Percentiles rank a stretch among this genome's conserved stretches.
Evolutionary conservation across 2,888 invertebrate genomes (phyloP).

Genomic region (Microplitis deprimator): DNA sequence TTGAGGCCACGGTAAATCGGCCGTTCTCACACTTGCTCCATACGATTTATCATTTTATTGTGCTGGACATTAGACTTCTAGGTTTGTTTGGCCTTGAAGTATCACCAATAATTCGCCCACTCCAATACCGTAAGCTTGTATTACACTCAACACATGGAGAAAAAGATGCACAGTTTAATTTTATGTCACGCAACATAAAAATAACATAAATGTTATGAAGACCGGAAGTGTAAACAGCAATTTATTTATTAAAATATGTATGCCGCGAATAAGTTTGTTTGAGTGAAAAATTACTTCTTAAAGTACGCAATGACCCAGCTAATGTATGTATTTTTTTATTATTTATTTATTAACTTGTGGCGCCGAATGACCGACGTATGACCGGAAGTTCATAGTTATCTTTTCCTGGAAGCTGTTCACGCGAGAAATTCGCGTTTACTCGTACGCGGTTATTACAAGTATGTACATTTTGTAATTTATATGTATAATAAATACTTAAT

Average conservation of each 20-base stretch:
- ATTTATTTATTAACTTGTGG: too few species aligned
- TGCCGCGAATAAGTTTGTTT: too few species aligned
- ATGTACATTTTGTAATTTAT: neutral
- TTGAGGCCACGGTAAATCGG: neutral
- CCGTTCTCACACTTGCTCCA: neutral
- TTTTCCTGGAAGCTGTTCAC: slow-evolving; percentile 36
- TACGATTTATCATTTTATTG: neutral
- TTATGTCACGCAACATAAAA: neutral
- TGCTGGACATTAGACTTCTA: neutral
- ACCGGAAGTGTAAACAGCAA: too few species aligned
- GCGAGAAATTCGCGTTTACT: slow-evolving; percentile 30
- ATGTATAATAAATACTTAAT: too few species aligned
- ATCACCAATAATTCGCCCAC: neutral
- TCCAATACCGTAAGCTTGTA: neutral
- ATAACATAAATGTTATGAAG: too few species aligned
- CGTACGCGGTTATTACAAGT: neutral
- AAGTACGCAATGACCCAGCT: too few species aligned
- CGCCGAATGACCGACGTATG: too few species aligned
- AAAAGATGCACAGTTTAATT: too few species aligned
- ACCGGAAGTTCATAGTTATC: slow-evolving; percentile 37
- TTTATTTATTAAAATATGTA: too few species aligned
- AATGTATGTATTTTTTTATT: too few species aligned
- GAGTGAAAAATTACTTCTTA: too few species aligned
- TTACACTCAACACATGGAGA: too few species aligned
- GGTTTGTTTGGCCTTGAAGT: neutral